Conservation (phyloP, 2,797 vertebrate genomes). For the Furcifer pardalis region DNA sequence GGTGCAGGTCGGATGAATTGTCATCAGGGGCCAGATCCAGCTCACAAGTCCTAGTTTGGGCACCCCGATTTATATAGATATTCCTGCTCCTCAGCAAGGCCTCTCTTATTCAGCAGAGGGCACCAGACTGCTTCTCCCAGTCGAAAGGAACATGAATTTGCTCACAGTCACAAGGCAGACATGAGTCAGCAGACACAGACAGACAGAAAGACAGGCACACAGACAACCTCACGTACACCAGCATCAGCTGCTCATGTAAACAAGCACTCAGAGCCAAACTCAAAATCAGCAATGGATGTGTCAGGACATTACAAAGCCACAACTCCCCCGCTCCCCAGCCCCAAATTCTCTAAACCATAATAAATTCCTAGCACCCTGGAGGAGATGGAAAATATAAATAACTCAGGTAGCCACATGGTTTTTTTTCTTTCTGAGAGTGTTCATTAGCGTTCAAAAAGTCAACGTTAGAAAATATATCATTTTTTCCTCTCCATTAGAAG, state of each 20-base stretch:
- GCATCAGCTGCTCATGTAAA: constrained; percentile 42
- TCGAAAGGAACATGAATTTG: constrained; percentile 22
- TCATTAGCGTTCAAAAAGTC: constrained; percentile 68
- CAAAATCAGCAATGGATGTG: constrained; percentile 53
- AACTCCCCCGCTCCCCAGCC: neutral
- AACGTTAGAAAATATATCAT: constrained; percentile 74
- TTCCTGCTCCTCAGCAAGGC: constrained; percentile 42
- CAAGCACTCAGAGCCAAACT: constrained; percentile 53
- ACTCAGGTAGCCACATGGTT: constrained; percentile 37
- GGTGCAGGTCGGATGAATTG: too few species aligned
- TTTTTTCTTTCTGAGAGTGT: constrained; percentile 39
- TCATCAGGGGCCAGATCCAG: too few species aligned
- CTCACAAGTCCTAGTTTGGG: too few species aligned
- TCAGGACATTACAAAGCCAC: constrained; percentile 39
- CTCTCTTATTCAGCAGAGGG: constrained; percentile 23
- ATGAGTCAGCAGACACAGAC: constrained; percentile 48
- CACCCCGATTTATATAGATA: too few species aligned
- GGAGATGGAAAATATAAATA: constrained; percentile 39
- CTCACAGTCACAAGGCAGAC: constrained; percentile 50
- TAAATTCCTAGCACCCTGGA: constrained; percentile 31
- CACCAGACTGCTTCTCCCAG: constrained; percentile 37
- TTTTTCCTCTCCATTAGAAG: constrained; percentile 62
- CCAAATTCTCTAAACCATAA: neutral
- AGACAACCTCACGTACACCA: constrained; percentile 47
- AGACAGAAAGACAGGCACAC: neutral